These are phyloP conservation scores for Hypothenemus hampei DNA, from an alignment of 1,140 invertebrate genomes.

Conservation along the genomic window DNA sequence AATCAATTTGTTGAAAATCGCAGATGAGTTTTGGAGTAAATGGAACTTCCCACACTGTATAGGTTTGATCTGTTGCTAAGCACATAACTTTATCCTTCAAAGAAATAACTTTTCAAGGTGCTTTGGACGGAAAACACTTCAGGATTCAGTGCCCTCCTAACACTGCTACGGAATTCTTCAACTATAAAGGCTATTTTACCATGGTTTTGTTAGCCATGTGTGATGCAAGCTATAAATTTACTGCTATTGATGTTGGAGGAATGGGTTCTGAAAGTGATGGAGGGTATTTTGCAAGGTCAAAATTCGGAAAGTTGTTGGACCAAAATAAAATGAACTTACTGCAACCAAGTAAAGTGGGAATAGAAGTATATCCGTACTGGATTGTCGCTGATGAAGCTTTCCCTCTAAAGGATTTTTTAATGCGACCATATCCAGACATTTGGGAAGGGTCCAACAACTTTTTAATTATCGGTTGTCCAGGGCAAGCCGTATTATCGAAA, in stretches of 20 bases:
- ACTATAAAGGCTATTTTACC: constrained; percentile 45
- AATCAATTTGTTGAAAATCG: too few relatives aligned
- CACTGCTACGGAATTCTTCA: constrained; percentile 44
- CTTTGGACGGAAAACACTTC: constrained; percentile 48
- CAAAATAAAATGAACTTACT: constrained; percentile 17
- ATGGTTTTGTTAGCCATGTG: constrained; percentile 46
- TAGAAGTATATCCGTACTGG: not conserved
- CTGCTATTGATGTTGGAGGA: constrained; percentile 45
- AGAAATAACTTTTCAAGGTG: too few relatives aligned
- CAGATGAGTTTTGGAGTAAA: too few relatives aligned
- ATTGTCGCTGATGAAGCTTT: constrained; percentile 16
- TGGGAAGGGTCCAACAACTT: constrained; percentile 9
- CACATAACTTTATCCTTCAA: too few relatives aligned
- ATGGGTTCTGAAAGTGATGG: constrained; percentile 44
- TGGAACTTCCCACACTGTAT: too few relatives aligned
- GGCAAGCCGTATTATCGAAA: too few relatives aligned
- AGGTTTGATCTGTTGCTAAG: too few relatives aligned
- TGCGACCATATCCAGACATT: constrained; percentile 13
- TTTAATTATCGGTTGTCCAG: too few relatives aligned
- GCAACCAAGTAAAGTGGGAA: not conserved
- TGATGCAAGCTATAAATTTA: constrained; percentile 46
- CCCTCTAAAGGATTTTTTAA: constrained; percentile 13
- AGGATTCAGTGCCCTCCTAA: constrained; percentile 37
- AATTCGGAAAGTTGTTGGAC: constrained; percentile 2
- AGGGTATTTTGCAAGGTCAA: constrained; percentile 5